phyloP scores from a whole-genome alignment of 2,113 vertebrate genomes.

The Eretmodus cyanostictus region DNA sequence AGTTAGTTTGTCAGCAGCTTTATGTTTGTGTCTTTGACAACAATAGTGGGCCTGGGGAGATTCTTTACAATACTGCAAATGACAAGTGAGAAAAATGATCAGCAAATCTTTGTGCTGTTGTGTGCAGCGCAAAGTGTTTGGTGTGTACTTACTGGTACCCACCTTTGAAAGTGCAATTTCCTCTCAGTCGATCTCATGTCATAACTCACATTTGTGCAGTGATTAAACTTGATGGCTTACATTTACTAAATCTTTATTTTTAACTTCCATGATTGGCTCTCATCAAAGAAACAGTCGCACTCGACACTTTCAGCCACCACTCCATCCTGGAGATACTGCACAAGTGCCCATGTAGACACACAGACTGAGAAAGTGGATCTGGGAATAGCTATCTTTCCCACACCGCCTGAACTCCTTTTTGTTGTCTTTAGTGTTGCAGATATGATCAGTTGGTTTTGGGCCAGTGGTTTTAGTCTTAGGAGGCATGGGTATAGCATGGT shows the following conservation, averaged over 20 bases:
- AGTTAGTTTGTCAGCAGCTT: neutral
- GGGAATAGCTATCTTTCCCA: slow-evolving; percentile 43
- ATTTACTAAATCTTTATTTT: neutral
- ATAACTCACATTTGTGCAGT: neutral
- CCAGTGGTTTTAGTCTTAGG: slow-evolving; percentile 35
- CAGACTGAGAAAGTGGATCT: neutral
- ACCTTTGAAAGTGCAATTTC: neutral
- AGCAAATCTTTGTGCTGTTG: neutral
- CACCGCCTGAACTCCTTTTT: slow-evolving; percentile 16
- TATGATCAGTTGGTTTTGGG: slow-evolving; percentile 41
- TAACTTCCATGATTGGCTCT: neutral
- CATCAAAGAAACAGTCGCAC: neutral
- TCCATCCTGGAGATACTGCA: neutral
- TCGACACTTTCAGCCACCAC: neutral
- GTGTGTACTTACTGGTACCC: neutral
- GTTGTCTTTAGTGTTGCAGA: slow-evolving; percentile 54
- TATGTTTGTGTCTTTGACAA: neutral
- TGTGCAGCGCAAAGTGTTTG: neutral
- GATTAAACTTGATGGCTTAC: neutral
- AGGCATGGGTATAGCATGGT: neutral
- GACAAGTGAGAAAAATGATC: neutral
- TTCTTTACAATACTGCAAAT: neutral
- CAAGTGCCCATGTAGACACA: slow-evolving; percentile 6
- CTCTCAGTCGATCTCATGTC: neutral
- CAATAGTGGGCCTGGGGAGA: neutral